Percentiles rank a stretch among this genome's conserved stretches.
These are phyloP conservation scores for Scaptomyza tumidula DNA, from an alignment of 2,888 invertebrate species.

Conservation along the genomic window DNA sequence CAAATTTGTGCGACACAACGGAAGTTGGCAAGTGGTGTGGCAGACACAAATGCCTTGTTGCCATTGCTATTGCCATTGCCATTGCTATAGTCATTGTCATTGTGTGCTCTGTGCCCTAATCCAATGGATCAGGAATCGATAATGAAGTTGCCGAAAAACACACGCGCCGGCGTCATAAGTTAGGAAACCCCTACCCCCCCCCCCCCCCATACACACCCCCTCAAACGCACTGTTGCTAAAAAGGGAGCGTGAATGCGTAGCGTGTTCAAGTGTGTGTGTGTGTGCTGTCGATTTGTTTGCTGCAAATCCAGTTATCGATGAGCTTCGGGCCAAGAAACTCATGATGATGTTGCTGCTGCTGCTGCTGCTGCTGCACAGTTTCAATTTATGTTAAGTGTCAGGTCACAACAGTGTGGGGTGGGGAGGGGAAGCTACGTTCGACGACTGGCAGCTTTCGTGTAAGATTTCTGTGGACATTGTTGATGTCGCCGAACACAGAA, in stretches of 20 bases:
- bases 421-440: conserved; percentile 39
- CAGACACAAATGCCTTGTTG: conserved; percentile 45
- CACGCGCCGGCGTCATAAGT: conserved; percentile 72
- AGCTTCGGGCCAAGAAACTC: conserved; percentile 35
- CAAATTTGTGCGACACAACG: conserved; percentile 76
- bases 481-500: conserved; percentile 1
- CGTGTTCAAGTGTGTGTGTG: conserved; percentile 46
- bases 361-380: conserved; percentile 42
- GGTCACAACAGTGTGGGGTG: neutral
- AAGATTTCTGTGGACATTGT: neutral
- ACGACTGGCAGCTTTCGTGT: conserved; percentile 20
- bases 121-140: conserved; percentile 77
- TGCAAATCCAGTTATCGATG: conserved; percentile 81
- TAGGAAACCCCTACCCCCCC: conserved; percentile 24
- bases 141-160: conserved; percentile 77
- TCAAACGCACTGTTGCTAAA: neutral
- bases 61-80: conserved; percentile 59
- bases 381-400: conserved; percentile 63
- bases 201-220: neutral
- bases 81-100: conserved; percentile 32
- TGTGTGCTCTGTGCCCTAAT: conserved; percentile 57
- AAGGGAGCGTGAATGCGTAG: conserved; percentile 14
- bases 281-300: conserved; percentile 74
- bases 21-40: conserved; percentile 42
- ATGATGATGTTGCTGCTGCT: conserved; percentile 26